These are phyloP conservation scores for Drosophila pandora DNA, from an alignment of 1,140 invertebrate genomes.

Conservation along the genomic window DNA sequence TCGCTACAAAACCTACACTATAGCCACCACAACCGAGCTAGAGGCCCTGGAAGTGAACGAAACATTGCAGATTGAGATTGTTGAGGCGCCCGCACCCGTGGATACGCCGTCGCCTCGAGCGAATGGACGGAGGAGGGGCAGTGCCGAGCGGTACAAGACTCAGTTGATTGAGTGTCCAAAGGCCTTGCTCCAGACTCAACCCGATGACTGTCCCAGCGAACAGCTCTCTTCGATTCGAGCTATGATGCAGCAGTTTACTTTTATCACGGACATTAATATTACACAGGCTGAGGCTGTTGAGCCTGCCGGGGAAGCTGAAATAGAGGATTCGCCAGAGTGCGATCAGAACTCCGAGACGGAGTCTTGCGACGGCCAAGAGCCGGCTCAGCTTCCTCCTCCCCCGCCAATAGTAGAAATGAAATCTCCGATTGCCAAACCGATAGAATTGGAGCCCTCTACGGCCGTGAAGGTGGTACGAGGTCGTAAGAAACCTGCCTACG, in stretches of 20 bases:
- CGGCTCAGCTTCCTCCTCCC: constrained; percentile 23
- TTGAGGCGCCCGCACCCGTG: constrained; percentile 23
- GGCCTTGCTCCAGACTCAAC: constrained; percentile 34
- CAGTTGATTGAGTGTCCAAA: constrained; percentile 70
- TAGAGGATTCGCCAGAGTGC: constrained; percentile 77
- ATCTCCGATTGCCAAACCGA: constrained; percentile 8
- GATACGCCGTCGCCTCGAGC: constrained; percentile 43
- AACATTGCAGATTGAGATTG: constrained; percentile 72
- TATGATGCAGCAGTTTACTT: constrained; percentile 72
- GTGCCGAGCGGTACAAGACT: constrained; percentile 75
- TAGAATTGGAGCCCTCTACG: constrained; percentile 57
- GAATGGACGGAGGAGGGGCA: constrained; percentile 56
- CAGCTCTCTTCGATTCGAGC: constrained; percentile 83
- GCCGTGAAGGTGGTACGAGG: constrained; percentile 89
- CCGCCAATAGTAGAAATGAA: constrained; percentile 12
- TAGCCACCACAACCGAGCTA: constrained; percentile 84
- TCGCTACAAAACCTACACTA: constrained; percentile 91
- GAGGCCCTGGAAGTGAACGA: constrained; percentile 78
- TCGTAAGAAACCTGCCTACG: constrained; percentile 89
- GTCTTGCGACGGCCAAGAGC: constrained; percentile 68
- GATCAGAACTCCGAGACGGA: constrained; percentile 85
- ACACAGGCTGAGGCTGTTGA: constrained; percentile 43
- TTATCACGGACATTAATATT: constrained; percentile 60
- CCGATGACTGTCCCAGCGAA: constrained; percentile 85
- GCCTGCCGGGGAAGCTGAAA: constrained; percentile 68